phyloP scores from a whole-genome alignment of 2,888 invertebrate species.

The Baronia brevicornis region DNA sequence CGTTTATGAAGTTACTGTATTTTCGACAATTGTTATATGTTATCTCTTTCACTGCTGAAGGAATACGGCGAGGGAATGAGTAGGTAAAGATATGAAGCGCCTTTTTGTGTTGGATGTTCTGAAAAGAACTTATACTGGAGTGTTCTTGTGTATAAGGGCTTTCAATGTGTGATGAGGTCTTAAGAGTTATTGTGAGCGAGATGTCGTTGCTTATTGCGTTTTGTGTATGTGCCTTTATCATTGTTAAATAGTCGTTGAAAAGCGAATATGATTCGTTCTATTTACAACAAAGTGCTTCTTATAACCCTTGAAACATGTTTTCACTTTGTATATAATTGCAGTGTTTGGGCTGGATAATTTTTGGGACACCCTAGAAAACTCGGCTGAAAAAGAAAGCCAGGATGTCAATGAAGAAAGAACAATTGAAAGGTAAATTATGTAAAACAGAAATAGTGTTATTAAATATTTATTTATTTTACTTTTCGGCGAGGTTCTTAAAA shows the following conservation, averaged over 20 bases:
- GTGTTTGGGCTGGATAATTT: slow-evolving; percentile 66
- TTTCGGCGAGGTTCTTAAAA: too few relatives aligned
- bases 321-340: slow-evolving; percentile 27
- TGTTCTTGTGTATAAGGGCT: slow-evolving; percentile 17
- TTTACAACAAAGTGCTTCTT: not conserved
- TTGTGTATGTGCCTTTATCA: slow-evolving; percentile 18
- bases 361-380: slow-evolving; percentile 58
- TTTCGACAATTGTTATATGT: slow-evolving; percentile 2
- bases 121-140: slow-evolving; percentile 13
- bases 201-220: slow-evolving; percentile 21
- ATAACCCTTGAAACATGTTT: slow-evolving; percentile 1
- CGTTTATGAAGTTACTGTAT: slow-evolving; percentile 5
- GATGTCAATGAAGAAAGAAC: slow-evolving; percentile 53
- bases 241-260: slow-evolving; percentile 13
- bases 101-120: slow-evolving; percentile 10
- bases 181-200: slow-evolving; percentile 15
- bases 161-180: slow-evolving; percentile 14
- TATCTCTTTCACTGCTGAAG: slow-evolving; percentile 10
- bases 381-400: slow-evolving; percentile 52
- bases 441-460: slow-evolving; percentile 8
- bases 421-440: slow-evolving; percentile 51
- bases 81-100: not conserved
- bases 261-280: slow-evolving; percentile 7
- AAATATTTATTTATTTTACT: too few relatives aligned
- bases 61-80: slow-evolving; percentile 2